Base-by-base conservation (phyloP, 2,113 vertebrate genomes). In the Zosterops borbonicus region DNA sequence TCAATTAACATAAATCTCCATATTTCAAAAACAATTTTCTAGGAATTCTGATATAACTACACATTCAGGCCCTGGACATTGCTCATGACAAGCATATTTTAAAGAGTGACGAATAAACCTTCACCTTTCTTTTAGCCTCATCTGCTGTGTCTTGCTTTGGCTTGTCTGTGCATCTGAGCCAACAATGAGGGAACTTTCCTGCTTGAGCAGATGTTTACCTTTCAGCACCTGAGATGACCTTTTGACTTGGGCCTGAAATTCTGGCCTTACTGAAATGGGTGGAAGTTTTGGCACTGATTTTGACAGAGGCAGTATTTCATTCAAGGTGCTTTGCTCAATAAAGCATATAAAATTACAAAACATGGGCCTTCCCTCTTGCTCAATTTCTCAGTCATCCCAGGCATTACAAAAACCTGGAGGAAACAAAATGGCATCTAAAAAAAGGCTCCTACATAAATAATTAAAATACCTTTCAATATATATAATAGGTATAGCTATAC, bases 171-270 rank as follows among this genome's bases (percentile, higher is more conserved):
- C 12, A 12, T 89, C 83, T 67, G 56, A 91, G 83, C 91, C 89
- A 96, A 92, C 53, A 90, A 67, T n/a, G 44, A 90, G 31, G 60
- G 69, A 89, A 67, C 46, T 68, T 94, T 77, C 83, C 68, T 92
- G 3, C 79, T 92, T 15, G 16, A 83, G 86, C 89, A 96, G 86
- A 65, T 90, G 68, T 90, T 89, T 89, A 89, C 67, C 83, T 97
- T 92, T 97, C 91, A 97, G 73, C 91, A 92, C 64, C 73, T 78
- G 27, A 87, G 52, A 8, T 37, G 91, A 94, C 94, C 92, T 95
- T 95, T 96, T 95, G 91, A 89, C 95, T 89, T 78, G 31, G 47
- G 33, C 82, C 95, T 93, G 80, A 92, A 97, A 95, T 94, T 89
- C 80, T 89, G 91, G 73, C 77, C 76, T 55, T 75, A 69, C 56